Evolutionary conservation across 2,888 invertebrate species (phyloP), one percentile per base, ranked within the genome.

Genomic region (Pterobdella sp.): DNA sequence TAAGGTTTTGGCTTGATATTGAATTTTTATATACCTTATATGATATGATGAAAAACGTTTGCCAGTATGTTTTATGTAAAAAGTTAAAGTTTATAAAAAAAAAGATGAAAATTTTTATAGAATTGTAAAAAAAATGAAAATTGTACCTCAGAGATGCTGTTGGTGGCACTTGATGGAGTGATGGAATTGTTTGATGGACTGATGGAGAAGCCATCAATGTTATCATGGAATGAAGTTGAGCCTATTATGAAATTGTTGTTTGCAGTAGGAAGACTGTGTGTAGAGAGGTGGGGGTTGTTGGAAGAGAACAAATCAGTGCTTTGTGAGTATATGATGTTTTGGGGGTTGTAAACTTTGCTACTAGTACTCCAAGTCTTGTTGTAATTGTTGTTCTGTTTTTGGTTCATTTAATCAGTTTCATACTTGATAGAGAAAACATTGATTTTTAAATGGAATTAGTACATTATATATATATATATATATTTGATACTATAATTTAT

Each of bases 121-220:
- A 18, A 35, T 65, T 10, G n/a, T 63, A 34, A 35, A 22, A 2
- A 31, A 29, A 34, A 65, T 65, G 31, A 65, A 31, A n/a, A 65
- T 35, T 14, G 32, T 65, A 71, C 71, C 63, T 71, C 71, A 31
- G 71, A 71, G 18, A 71, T 35, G 35, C 63, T 60, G 63, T 52
- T 71, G 2, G 71, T 63, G 34, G 52, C 56, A 31, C 63, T 60
- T 22, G 56, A 56, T 0, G 71, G 71, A 18, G 71, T 71, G 35
- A 71, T 34, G 0, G 71, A 71, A 37, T 63, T 52, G 65, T 65
- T 35, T 14, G 65, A 65, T n/a, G 71, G 71, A 56, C 60, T 71
- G 34, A 26, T 36, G 35, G 60, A 1, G 7, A 37, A 29, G 35
- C 32, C 65, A 31, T 7, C 31, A 29, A 4, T 65, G 65, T 31